Percentiles rank a stretch among this genome's conserved stretches.
phyloP scores from a whole-genome alignment of 1,140 invertebrate genomes.

The Bombus confusus region DNA sequence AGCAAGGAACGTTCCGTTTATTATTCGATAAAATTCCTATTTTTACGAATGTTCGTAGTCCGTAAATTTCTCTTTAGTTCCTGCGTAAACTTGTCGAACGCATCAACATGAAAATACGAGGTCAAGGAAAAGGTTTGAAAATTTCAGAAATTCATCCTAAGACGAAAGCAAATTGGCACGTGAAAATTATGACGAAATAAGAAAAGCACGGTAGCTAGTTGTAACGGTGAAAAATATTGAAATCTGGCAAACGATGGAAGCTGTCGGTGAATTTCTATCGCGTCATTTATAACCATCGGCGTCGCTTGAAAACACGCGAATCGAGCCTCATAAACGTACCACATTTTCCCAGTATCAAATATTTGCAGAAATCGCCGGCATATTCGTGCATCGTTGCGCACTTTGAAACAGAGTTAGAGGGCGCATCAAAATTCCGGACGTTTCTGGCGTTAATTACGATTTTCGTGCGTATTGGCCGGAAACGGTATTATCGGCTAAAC shows the following conservation, averaged over 20 bases:
- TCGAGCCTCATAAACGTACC: not conserved
- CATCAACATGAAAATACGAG: accelerated
- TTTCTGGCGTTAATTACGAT: slow-evolving; percentile 20
- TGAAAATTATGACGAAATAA: not conserved
- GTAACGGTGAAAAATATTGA: not conserved
- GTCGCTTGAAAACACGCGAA: not conserved
- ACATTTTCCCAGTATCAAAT: not conserved
- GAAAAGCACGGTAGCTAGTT: not conserved
- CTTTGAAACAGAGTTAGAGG: too few relatives aligned
- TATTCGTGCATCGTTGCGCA: too few relatives aligned
- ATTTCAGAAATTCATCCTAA: not conserved
- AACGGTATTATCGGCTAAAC: slow-evolving; percentile 38
- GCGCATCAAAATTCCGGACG: not conserved
- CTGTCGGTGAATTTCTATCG: not conserved
- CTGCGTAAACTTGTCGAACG: not conserved
- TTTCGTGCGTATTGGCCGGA: slow-evolving; percentile 7
- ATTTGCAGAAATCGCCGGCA: not conserved
- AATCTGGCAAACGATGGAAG: not conserved
- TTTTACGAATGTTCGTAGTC: too few relatives aligned
- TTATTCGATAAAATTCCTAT: too few relatives aligned
- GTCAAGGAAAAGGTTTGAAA: too few relatives aligned
- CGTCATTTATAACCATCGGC: not conserved
- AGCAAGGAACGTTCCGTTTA: too few relatives aligned
- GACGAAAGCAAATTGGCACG: not conserved
- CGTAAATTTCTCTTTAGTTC: not conserved